Percentiles rank a stretch among this genome's conserved stretches.
These are phyloP conservation scores for Shinisaurus crocodilurus DNA, from an alignment of 2,113 vertebrate genomes.

Conservation along the genomic window DNA sequence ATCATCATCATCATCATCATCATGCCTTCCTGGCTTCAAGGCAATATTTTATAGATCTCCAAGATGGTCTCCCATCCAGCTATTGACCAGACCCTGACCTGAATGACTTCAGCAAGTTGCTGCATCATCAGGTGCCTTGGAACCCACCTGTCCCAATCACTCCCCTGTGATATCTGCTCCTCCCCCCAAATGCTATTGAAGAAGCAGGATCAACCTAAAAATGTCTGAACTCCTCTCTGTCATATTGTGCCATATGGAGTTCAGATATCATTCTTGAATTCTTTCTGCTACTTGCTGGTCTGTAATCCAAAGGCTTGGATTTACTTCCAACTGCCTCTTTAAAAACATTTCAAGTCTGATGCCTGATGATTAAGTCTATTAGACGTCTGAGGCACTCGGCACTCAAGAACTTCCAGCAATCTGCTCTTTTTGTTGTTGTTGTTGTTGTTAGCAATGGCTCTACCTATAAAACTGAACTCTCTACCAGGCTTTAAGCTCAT, in stretches of 20 bases:
- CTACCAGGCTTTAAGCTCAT: constrained; percentile 28
- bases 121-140: background rate
- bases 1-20: too few species aligned
- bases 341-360: background rate
- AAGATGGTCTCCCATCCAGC: background rate
- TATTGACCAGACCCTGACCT: background rate
- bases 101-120: background rate
- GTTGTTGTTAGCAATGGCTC: background rate
- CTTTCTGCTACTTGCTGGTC: background rate
- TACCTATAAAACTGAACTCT: background rate
- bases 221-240: background rate
- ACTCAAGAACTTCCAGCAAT: background rate
- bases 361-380: constrained; percentile 2
- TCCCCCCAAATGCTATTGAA: background rate
- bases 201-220: background rate
- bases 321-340: background rate
- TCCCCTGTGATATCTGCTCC: background rate
- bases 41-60: too few species aligned
- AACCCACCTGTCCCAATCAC: background rate
- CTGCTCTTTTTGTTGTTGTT: background rate
- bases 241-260: too few species aligned
- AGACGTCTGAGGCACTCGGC: background rate
- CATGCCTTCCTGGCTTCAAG: too few species aligned
- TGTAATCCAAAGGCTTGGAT: background rate
- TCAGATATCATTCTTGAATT: background rate